Conservation (phyloP, 1,140 invertebrate species). For the Trigoniulus corallinus region DNA sequence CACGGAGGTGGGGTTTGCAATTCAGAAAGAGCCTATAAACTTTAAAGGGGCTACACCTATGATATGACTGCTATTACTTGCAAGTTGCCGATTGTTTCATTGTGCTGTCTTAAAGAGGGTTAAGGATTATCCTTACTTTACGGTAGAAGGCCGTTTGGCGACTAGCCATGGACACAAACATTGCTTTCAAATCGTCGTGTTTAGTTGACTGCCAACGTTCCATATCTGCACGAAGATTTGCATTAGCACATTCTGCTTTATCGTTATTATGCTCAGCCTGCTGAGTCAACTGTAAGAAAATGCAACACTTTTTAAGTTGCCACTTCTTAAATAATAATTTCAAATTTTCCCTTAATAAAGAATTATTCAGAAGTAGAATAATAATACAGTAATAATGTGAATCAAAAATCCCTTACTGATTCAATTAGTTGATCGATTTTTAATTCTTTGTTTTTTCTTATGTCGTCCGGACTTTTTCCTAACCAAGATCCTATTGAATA, state of each 20-base stretch:
- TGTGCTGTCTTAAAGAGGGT: too few relatives aligned
- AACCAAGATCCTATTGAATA: conserved; percentile 25
- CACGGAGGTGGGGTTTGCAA: too few relatives aligned
- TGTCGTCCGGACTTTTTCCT: conserved; percentile 26
- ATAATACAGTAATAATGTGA: background rate
- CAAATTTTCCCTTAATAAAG: conserved; percentile 1
- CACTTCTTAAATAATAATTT: background rate
- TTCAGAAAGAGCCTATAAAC: too few relatives aligned
- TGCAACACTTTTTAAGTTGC: conserved; percentile 3
- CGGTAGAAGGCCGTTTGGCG: conserved; percentile 50
- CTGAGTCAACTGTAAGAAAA: conserved; percentile 16
- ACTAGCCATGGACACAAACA: conserved; percentile 44
- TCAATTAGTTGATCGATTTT: conserved; percentile 22
- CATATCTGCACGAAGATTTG: conserved; percentile 49
- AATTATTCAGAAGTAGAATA: background rate
- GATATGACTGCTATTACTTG: background rate
- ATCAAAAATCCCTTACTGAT: conserved; percentile 17
- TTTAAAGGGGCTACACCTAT: too few relatives aligned
- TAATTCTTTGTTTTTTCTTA: conserved; percentile 24
- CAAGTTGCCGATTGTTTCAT: background rate
- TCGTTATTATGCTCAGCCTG: conserved; percentile 35
- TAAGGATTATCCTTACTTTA: conserved; percentile 28
- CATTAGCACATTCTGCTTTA: conserved; percentile 49
- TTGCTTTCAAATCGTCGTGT: conserved; percentile 43
- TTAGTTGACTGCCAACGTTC: conserved; percentile 53